phyloP scores from a whole-genome alignment of 2,888 invertebrate species.

The Diarsia rubi region DNA sequence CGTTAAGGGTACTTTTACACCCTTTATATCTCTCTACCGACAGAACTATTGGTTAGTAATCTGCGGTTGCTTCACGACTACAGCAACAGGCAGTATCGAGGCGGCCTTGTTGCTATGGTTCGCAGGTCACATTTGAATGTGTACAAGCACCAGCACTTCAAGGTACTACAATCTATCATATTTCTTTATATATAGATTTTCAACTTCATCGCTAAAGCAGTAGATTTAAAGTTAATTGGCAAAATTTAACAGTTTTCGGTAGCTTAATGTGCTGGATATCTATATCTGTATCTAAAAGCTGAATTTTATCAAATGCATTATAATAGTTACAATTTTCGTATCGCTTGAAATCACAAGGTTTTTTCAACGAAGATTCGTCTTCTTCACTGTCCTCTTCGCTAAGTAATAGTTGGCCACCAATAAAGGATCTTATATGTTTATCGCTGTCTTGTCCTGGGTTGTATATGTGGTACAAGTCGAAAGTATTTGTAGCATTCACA shows the following conservation, averaged over 20 bases:
- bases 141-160: background rate
- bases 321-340: constrained; percentile 28
- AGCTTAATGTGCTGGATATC: no score
- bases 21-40: no score
- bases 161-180: no score
- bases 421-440: constrained; percentile 13
- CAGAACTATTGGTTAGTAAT: background rate
- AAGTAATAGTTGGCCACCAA: constrained; percentile 17
- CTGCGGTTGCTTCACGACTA: background rate
- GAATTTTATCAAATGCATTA: background rate
- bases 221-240: no score
- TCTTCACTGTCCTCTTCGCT: background rate
- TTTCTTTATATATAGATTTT: no score
- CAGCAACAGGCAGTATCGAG: background rate
- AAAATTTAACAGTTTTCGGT: no score
- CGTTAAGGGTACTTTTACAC: no score
- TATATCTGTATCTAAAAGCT: background rate
- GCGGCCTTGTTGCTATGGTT: background rate
- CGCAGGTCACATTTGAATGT: background rate
- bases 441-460: background rate
- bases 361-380: background rate
- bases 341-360: constrained; percentile 1
- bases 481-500: constrained; percentile 23
- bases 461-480: constrained; percentile 28
- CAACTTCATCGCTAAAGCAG: no score